Evolutionary conservation across 2,888 invertebrate species (phyloP).

Genomic region (Trachelus stipa): DNA sequence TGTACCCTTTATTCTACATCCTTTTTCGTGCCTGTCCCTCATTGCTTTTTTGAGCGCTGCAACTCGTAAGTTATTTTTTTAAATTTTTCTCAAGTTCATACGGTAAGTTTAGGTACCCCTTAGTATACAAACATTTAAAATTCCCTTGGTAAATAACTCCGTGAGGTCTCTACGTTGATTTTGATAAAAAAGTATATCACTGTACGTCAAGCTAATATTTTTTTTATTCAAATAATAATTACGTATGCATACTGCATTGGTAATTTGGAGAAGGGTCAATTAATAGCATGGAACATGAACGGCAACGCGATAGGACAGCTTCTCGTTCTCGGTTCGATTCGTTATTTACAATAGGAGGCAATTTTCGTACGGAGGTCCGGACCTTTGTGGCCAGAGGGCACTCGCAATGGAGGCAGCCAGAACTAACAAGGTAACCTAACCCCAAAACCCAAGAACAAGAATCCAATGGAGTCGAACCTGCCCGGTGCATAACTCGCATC

Average conservation of each 20-base stretch:
- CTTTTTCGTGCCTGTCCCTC: constrained; percentile 11
- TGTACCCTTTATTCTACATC: constrained; percentile 27
- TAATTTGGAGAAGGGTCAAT: neutral
- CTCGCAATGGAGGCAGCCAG: constrained; percentile 50
- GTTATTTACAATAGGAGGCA: constrained; percentile 54
- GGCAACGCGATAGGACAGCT: neutral
- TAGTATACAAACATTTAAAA: neutral
- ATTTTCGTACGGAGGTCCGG: constrained; percentile 30
- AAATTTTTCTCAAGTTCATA: constrained; percentile 35
- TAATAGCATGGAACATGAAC: neutral
- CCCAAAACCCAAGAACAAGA: constrained; percentile 35
- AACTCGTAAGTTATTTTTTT: neutral
- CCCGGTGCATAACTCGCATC: constrained; percentile 57
- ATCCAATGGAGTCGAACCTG: constrained; percentile 44
- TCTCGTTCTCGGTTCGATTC: constrained; percentile 23
- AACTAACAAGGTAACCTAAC: constrained; percentile 64
- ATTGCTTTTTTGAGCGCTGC: neutral
- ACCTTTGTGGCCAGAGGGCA: constrained; percentile 48
- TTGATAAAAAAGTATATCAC: neutral
- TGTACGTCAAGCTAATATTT: neutral
- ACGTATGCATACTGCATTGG: neutral
- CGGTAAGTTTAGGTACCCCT: neutral
- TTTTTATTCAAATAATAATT: neutral
- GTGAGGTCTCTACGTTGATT: neutral
- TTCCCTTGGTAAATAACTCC: neutral